These are phyloP conservation scores for Myxocyprinus asiaticus DNA, from an alignment of 2,113 vertebrate genomes.

Conservation along the genomic window DNA sequence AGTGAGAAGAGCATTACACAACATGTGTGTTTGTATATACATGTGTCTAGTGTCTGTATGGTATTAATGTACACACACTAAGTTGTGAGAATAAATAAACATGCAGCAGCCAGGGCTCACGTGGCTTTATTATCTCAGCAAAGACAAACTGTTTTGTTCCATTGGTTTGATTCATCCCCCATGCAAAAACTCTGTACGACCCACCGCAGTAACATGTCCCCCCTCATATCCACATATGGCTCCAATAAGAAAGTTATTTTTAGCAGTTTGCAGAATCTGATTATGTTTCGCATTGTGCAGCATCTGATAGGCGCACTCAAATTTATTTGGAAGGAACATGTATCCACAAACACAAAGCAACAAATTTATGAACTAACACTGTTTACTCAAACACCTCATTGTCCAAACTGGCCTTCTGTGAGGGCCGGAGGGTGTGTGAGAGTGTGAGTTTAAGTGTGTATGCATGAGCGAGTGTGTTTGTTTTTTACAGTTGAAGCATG, in stretches of 20 bases:
- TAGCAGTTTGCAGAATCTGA: conserved; percentile 71
- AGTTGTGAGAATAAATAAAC: conserved; percentile 80
- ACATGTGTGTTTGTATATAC: conserved; percentile 27
- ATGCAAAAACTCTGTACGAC: conserved; percentile 1
- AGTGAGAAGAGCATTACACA: not conserved
- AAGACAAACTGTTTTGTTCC: conserved; percentile 77
- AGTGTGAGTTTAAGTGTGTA: not conserved
- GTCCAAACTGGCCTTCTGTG: conserved; percentile 27
- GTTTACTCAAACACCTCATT: conserved; percentile 30
- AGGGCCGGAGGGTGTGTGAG: not conserved
- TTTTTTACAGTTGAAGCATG: conserved; percentile 11
- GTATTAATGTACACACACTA: conserved; percentile 61
- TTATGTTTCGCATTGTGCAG: conserved; percentile 64
- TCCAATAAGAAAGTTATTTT: conserved; percentile 78
- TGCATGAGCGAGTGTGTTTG: not conserved
- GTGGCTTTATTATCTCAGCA: conserved; percentile 76
- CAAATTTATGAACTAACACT: conserved; percentile 31
- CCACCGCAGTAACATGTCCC: conserved; percentile 39
- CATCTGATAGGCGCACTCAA: conserved; percentile 38
- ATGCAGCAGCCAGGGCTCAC: conserved; percentile 66
- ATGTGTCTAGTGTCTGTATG: conserved; percentile 40
- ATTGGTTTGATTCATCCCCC: conserved; percentile 65
- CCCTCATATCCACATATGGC: conserved; percentile 69
- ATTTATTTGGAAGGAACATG: conserved; percentile 56
- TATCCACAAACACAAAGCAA: conserved; percentile 3